Base-by-base conservation (phyloP, 2,888 invertebrate genomes). In the Zaprionus obscuricornis region DNA sequence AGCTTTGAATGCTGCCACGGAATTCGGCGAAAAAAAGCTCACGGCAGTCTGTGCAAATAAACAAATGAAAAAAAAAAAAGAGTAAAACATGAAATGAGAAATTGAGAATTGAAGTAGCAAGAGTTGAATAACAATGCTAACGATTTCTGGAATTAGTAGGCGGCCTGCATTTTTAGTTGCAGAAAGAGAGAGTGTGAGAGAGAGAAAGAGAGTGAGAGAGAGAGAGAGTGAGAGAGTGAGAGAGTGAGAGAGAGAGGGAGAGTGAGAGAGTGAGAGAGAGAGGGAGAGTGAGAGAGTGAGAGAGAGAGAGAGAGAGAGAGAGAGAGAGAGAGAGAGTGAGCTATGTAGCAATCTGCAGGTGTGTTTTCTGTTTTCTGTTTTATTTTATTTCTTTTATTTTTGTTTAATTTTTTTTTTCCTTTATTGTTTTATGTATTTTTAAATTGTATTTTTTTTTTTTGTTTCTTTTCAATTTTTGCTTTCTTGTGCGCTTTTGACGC, bases 1-100 rank as follows among this genome's bases (percentile, higher is more conserved):
- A 69, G 65, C 50, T 45, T 55, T 50, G 52, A 51, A 51, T 57
- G 36, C 43, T 45, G 46, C 50, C 56, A 6, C 24, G 60, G 55
- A 79, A 76, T 77, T 78, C 66, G 65, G 63, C 62, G 74, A 70
- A 79, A 68, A 51, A 66, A 75, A 78, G 66, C 69, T 64, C 62
- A 82, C 78, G n/a, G 78, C 82, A 78, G n/a, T 82, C 82, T 78
- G 78, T 71, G 78, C 79, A 82, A 84, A 82, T 82, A 82, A 84
- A 82, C 82, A 82, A 73, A 52, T 24, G 8, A 58, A 33, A 33
- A 45, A 33, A 17, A 43, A 24, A 20, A 34, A 40, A 24, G 11
- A 14, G 17, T 5, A n/a, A 24, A 27, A n/a, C 10, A 42, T 13
- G 13, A 1, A 20, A 37, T n/a, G 1, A 10, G 11, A 39, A 8